phyloP scores from a whole-genome alignment of 2,888 invertebrate genomes.

The Tinea trinotella region DNA sequence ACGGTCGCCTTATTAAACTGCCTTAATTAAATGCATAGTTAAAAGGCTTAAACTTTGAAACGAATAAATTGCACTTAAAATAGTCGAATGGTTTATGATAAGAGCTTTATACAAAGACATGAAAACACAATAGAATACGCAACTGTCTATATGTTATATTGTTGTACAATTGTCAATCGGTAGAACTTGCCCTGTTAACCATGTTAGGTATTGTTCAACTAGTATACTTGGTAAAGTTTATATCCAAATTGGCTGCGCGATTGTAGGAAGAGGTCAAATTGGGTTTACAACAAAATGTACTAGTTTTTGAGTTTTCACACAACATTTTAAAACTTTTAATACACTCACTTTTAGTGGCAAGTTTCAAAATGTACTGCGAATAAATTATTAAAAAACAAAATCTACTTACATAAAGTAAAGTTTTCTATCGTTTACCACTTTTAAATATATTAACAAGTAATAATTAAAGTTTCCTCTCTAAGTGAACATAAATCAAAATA shows the following conservation, averaged over 20 bases:
- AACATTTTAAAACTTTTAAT: no score
- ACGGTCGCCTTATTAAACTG: no score
- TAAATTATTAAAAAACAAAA: no score
- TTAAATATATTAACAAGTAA: no score
- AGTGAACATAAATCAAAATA: no score
- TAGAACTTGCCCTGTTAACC: constrained; percentile 43
- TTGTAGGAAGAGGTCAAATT: constrained; percentile 33
- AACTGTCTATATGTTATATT: constrained; percentile 37
- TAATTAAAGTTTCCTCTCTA: no score
- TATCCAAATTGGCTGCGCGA: constrained; percentile 18
- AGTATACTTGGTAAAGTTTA: constrained; percentile 22
- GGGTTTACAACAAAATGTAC: constrained; percentile 26
- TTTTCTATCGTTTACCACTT: no score
- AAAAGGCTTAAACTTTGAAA: no score
- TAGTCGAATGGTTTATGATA: constrained; percentile 16
- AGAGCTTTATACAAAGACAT: constrained; percentile 26
- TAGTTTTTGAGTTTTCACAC: background rate
- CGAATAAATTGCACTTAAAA: constrained; percentile 24
- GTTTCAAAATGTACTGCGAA: no score
- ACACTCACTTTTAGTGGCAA: no score
- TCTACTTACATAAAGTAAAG: no score
- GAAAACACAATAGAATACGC: constrained; percentile 35
- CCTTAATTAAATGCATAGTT: no score
- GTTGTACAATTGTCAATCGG: constrained; percentile 48
- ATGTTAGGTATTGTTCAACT: constrained; percentile 37